A percentile compares a stretch with the other conserved stretches of the same genome.
These are phyloP conservation scores for Hanleya hanleyi DNA, from an alignment of 2,888 invertebrate species.

Conservation along the genomic window DNA sequence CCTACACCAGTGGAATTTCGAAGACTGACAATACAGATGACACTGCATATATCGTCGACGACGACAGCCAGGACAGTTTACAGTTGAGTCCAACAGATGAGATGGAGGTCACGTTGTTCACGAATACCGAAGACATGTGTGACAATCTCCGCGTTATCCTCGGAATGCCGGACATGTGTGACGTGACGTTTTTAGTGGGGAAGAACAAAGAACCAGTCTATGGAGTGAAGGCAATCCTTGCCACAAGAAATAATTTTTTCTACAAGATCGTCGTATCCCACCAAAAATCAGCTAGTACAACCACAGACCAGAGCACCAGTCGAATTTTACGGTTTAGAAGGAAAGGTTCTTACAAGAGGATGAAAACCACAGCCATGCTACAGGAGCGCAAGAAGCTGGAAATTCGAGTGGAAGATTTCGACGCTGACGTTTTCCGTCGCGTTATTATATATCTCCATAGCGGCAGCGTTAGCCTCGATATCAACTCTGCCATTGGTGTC, in stretches of 20 bases:
- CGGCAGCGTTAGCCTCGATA: neutral
- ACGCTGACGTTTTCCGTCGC: neutral
- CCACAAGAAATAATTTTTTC: conserved; percentile 14
- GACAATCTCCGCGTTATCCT: neutral
- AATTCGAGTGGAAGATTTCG: neutral
- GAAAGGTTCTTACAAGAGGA: neutral
- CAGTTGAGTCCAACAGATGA: too few relatives aligned
- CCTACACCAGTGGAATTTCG: too few relatives aligned
- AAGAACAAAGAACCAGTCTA: neutral
- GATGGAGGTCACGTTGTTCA: neutral
- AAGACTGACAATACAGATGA: too few relatives aligned
- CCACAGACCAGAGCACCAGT: neutral
- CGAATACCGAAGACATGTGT: neutral
- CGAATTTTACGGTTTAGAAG: neutral
- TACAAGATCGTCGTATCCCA: neutral
- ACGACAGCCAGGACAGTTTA: too few relatives aligned
- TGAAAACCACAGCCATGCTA: neutral
- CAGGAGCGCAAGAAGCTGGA: neutral
- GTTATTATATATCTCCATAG: conserved; percentile 4
- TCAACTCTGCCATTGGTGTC: neutral
- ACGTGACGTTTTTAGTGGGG: conserved; percentile 17
- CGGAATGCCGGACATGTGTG: conserved; percentile 14
- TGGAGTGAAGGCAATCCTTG: conserved; percentile 17
- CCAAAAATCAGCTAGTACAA: neutral
- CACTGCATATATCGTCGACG: too few relatives aligned